Base-by-base conservation (phyloP, 2,888 invertebrate species). In the Emmelina monodactyla region DNA sequence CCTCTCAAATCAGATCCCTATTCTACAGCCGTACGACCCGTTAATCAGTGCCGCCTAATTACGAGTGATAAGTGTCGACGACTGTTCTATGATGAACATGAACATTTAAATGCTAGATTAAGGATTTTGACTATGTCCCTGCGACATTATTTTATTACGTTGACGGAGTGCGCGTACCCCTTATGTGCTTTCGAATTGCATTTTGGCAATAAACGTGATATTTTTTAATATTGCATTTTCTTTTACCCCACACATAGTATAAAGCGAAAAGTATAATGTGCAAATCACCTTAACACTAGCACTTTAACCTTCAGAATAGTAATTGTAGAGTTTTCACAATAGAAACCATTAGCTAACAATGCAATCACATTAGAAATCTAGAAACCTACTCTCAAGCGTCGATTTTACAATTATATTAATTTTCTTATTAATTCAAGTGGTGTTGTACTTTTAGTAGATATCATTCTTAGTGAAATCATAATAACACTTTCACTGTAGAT, bases 111-210 rank as follows among this genome's bases (percentile, higher is more conserved):
- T 54, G 42, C 44, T 43, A 43, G 39, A 46, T 43, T 35, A 45
- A 42, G 36, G 42, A 50, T 39, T 39, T 49, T 60, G 64, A 51
- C 51, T 56, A 51, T 53, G 53, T 47, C 45, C 51, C 42, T 50
- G 63, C 61, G 63, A 62, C 58, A 54, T 58, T 53, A 25, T 55
- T n/a, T 54, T 47, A 58, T 75, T 70, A 75, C 75, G 78, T 79
- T 76, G 76, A 67, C 78, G 76, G 66, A 61, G 73, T 49, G 73
- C 76, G 79, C 76, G 75, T 75, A 69, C 68, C 51, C 33, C 39
- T 9, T 72, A 73, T 78, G 76, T 78, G 78, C 78, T 73, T 76
- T 71, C 73, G 76, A 71, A 78, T 79, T 79, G 79, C 76, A 51
- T 53, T 57, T 50, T 46, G 50, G 75, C 78, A 79, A 79, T 78